phyloP scores from a whole-genome alignment of 2,888 invertebrate genomes.

The Sericinus montela region DNA sequence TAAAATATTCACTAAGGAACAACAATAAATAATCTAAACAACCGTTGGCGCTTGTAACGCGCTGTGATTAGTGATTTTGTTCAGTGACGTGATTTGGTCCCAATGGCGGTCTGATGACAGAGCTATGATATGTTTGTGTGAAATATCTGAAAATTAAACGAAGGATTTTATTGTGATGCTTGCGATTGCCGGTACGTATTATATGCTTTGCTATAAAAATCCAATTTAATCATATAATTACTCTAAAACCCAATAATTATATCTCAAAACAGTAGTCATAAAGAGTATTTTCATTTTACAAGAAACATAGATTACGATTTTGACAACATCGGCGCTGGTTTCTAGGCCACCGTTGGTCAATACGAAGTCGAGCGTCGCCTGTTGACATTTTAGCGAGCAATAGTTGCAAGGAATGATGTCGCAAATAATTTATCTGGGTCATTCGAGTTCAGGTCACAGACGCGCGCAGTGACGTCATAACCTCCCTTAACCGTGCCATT shows the following conservation, averaged over 20 bases:
- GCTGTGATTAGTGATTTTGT: conserved; percentile 41
- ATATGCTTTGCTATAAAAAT: neutral
- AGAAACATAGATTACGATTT: neutral
- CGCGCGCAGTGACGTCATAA: conserved; percentile 69
- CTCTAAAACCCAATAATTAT: neutral
- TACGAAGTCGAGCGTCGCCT: conserved; percentile 43
- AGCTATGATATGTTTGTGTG: conserved; percentile 58
- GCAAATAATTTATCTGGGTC: conserved; percentile 63
- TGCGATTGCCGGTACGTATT: conserved; percentile 47
- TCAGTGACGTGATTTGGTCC: conserved; percentile 43
- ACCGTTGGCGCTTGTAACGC: conserved; percentile 23
- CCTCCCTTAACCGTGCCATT: conserved; percentile 36
- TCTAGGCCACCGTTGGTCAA: conserved; percentile 54
- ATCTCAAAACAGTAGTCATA: neutral
- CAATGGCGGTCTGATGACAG: conserved; percentile 58
- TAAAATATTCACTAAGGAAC: conserved; percentile 38
- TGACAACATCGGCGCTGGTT: conserved; percentile 24
- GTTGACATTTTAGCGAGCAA: conserved; percentile 59
- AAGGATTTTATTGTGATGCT: conserved; percentile 50
- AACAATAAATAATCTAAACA: conserved; percentile 35
- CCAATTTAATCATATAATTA: neutral
- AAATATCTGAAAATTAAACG: conserved; percentile 33
- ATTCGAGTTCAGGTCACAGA: conserved; percentile 45
- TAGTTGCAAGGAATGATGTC: conserved; percentile 38
- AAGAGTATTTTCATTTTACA: neutral